Percentiles rank a stretch among this genome's conserved stretches.
Evolutionary conservation across 2,113 vertebrate species (phyloP).

Genomic region (Upupa epops): DNA sequence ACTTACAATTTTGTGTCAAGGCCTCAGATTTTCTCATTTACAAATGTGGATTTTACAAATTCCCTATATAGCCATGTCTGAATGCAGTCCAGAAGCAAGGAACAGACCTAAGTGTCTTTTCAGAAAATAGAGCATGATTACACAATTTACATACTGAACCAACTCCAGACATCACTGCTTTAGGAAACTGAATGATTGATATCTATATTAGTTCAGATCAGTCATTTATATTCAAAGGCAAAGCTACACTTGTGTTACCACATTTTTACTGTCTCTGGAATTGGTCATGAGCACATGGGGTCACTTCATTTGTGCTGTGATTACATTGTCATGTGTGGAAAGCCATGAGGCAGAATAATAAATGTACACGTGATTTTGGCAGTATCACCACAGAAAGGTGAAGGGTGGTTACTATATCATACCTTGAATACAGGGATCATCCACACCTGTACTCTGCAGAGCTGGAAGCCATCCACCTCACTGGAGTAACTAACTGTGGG

Average conservation of each 20-base stretch:
- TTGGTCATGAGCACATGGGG: rapidly evolving
- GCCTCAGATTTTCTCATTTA: not conserved
- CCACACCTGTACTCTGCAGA: not conserved
- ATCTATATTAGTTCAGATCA: not conserved
- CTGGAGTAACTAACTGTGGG: not conserved
- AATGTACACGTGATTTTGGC: not conserved
- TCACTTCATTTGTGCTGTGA: not conserved
- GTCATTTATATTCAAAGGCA: not conserved
- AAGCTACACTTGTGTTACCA: not conserved
- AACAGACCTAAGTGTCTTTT: not conserved
- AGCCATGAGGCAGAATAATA: not conserved
- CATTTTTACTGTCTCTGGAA: not conserved
- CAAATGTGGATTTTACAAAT: not conserved
- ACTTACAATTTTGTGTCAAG: not conserved
- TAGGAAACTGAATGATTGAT: not conserved
- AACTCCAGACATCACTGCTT: not conserved
- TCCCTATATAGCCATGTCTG: not conserved
- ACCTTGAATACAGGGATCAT: not conserved
- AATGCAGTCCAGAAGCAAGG: not conserved
- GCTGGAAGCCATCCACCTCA: not conserved
- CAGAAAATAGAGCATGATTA: not conserved
- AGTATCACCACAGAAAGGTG: not conserved
- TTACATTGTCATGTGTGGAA: not conserved
- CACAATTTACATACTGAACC: not conserved
- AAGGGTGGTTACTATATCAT: not conserved